Evolutionary conservation across 2,797 vertebrate genomes (phyloP), one percentile per base, ranked within the genome.

Genomic region (Liasis olivaceus): DNA sequence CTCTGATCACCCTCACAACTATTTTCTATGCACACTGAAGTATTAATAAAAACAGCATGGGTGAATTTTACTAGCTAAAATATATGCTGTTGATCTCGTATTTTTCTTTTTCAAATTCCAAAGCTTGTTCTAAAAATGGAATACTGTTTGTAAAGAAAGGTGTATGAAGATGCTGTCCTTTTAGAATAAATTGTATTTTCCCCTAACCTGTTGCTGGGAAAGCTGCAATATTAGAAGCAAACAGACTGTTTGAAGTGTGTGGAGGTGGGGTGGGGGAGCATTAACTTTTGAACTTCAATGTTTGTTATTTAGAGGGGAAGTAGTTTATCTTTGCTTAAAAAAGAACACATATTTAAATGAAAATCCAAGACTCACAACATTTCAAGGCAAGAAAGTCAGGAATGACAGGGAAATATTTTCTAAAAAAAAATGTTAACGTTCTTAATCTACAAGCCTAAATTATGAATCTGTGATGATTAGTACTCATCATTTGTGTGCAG

Each of bases 141-240:
- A 94, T 90, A 24, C 22, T 91, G 72, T 91, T 96, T 93, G 92
- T 90, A 91, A 22, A 94, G 92, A 31, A 95, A 92, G 88, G 93
- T 92, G 91, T 94, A 92, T 90, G 24, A 26, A 64, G 77, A 86
- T 92, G 86, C 84, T 90, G 89, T 0, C 90, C 31, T 85, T 93
- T 90, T 42, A 20, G 31, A 28, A 7, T 1, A 0, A 85, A 28
- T 88, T 93, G n/a, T 28, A 3, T 95, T 95, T 91, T 72, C 88
- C 90, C 60, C 58, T 94, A 89, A 93, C 66, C 77, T 64, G 24
- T 13, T 72, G n/a, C 77, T n/a, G 63, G 28, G 62, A 58, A 85
- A 36, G 77, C 22, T n/a, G 28, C 36, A 54, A 15, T 58, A 60
- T 62, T 58, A 36, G 91, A 91, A 87, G 54, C 63, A 81, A 31